Conservation (phyloP, 2,113 vertebrate species). For the Pollachius pollachius region DNA sequence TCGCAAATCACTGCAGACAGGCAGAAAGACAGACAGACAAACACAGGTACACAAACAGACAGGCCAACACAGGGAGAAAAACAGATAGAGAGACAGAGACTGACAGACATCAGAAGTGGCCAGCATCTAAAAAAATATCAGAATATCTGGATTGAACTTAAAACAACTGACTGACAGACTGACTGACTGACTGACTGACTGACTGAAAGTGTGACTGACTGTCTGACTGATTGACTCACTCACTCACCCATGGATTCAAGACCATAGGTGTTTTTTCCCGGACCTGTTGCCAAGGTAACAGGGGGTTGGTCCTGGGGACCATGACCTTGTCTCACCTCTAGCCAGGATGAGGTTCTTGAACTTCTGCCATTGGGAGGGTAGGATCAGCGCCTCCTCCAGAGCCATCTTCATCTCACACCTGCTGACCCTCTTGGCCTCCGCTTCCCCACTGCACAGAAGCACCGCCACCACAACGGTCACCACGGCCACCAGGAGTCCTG, state of each 20-base stretch:
- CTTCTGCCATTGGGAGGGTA: not conserved
- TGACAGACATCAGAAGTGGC: too few relatives aligned
- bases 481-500: not conserved
- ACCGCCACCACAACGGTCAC: not conserved
- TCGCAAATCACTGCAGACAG: slow-evolving; percentile 31
- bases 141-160: not conserved
- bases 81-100: too few relatives aligned
- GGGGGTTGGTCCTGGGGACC: too few relatives aligned
- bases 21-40: not conserved
- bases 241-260: not conserved
- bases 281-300: not conserved
- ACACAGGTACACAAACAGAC: too few relatives aligned
- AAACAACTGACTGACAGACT: too few relatives aligned
- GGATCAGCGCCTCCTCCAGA: not conserved
- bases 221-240: too few relatives aligned
- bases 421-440: not conserved
- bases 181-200: too few relatives aligned
- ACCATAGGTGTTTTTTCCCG: not conserved
- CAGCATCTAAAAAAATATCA: not conserved
- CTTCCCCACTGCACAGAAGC: not conserved
- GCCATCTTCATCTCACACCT: not conserved
- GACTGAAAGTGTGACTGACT: too few relatives aligned
- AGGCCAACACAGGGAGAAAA: too few relatives aligned
- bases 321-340: slow-evolving; percentile 15
- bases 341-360: not conserved